phyloP scores from a whole-genome alignment of 2,113 vertebrate species.

The Hystrix cristata region DNA sequence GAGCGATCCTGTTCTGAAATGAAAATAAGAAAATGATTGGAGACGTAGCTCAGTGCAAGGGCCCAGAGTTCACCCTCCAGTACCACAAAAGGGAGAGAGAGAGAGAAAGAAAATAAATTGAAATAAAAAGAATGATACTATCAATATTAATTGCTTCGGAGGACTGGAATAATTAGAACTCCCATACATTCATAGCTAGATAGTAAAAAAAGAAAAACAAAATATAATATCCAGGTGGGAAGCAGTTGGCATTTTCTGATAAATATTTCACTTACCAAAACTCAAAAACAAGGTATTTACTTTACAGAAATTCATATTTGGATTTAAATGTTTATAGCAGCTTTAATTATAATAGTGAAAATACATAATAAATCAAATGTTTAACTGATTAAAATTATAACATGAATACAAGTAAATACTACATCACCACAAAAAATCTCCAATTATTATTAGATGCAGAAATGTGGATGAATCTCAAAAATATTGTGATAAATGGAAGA shows the following conservation, averaged over 20 bases:
- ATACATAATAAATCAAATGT: not conserved
- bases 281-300: not conserved
- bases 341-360: not conserved
- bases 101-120: no score
- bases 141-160: not conserved
- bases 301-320: not conserved
- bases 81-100: no score
- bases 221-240: not conserved
- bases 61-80: no score
- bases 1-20: no score
- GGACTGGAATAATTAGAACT: not conserved
- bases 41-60: no score
- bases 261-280: not conserved
- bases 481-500: not conserved
- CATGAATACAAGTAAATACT: not conserved
- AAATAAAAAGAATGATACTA: not conserved
- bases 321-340: not conserved
- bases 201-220: not conserved
- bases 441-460: not conserved
- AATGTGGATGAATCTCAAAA: not conserved
- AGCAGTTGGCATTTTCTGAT: not conserved
- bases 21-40: no score
- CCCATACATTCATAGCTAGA: not conserved
- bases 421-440: not conserved
- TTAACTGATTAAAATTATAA: not conserved